Conservation (phyloP, 2,113 vertebrate genomes). For the Vulpes lagopus region DNA sequence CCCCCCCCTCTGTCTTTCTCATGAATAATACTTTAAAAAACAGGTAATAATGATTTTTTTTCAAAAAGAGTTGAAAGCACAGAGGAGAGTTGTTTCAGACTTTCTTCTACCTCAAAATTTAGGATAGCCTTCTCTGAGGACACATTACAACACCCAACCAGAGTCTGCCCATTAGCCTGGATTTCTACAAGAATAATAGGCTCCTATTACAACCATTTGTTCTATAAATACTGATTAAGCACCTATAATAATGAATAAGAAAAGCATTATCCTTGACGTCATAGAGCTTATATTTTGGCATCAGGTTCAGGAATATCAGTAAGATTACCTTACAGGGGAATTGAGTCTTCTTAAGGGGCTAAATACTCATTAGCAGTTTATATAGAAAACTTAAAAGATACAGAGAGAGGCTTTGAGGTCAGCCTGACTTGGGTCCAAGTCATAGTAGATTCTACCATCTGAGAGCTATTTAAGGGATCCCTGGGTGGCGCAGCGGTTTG, state of each 20-base stretch:
- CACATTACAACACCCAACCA: background rate
- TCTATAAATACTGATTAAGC: background rate
- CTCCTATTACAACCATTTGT: background rate
- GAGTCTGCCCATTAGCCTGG: background rate
- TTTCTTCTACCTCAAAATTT: constrained; percentile 24
- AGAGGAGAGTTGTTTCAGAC: background rate
- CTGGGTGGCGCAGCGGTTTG: too few species aligned
- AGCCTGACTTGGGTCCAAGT: background rate
- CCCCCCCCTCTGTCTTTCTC: too few species aligned
- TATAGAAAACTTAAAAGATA: background rate
- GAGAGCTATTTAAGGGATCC: background rate
- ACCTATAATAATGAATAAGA: background rate
- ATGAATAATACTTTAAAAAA: background rate
- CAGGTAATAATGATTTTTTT: background rate
- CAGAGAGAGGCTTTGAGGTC: background rate
- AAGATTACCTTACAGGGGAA: background rate
- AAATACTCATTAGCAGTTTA: constrained; percentile 4
- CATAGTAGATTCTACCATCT: background rate
- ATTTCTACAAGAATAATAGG: background rate
- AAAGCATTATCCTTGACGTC: background rate
- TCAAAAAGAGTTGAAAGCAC: background rate
- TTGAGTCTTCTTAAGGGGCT: background rate
- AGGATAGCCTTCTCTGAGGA: background rate
- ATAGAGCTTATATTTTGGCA: background rate
- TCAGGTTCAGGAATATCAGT: background rate